A percentile compares a stretch with the other conserved stretches of the same genome.
phyloP scores from a whole-genome alignment of 2,113 vertebrate genomes.

The Bufo bufo region DNA sequence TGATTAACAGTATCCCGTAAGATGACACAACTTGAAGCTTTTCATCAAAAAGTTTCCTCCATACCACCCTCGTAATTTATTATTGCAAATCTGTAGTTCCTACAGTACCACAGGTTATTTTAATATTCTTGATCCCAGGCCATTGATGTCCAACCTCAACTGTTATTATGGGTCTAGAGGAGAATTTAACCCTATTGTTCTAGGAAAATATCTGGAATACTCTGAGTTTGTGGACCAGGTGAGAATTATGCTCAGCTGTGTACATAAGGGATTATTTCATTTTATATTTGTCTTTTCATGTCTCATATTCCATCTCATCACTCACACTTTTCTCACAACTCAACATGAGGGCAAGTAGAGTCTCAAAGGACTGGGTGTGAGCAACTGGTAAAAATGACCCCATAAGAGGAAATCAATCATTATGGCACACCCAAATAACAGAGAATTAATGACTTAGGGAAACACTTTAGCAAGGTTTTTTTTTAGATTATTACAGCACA shows the following conservation, averaged over 20 bases:
- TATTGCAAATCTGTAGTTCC: background rate
- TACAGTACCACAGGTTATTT: background rate
- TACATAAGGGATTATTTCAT: background rate
- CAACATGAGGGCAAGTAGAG: slow-evolving; percentile 9
- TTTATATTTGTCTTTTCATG: slow-evolving; percentile 10
- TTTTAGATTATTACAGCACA: slow-evolving; percentile 1
- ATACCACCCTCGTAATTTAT: background rate
- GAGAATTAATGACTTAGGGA: slow-evolving; percentile 12
- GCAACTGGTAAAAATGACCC: slow-evolving; percentile 19
- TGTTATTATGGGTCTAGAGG: background rate
- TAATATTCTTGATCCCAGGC: background rate
- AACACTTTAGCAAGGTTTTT: slow-evolving; percentile 5
- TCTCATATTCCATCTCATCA: slow-evolving; percentile 23
- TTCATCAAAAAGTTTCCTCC: background rate
- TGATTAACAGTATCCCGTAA: background rate
- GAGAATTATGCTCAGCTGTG: background rate
- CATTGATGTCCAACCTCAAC: background rate
- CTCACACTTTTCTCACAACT: slow-evolving; percentile 33
- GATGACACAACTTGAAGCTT: background rate
- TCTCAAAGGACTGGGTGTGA: slow-evolving; percentile 16
- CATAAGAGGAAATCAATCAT: slow-evolving; percentile 41
- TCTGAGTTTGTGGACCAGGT: background rate
- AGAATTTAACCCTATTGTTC: background rate
- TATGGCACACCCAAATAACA: slow-evolving; percentile 35
- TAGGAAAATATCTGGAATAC: background rate